Evolutionary conservation across 2,797 vertebrate species (phyloP), one percentile per base, ranked within the genome.

Genomic region (Sebastolobus altivelis): DNA sequence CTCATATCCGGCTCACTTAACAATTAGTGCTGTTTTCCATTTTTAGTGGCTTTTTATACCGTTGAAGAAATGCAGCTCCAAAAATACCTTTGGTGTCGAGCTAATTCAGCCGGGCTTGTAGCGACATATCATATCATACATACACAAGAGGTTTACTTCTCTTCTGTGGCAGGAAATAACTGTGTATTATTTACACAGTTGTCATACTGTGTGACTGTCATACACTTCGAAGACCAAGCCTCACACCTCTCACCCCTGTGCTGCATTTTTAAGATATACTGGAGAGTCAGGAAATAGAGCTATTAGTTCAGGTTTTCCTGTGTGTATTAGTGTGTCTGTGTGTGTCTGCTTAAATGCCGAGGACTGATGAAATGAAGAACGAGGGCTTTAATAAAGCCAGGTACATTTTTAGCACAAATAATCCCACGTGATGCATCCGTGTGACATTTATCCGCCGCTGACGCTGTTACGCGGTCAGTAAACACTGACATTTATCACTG

Each of bases 401-500:
- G 70, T 70, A 31, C 68, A 81, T 88, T 81, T 82, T 81, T 78
- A 84, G 11, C 76, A 66, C 58, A 71, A 72, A 81, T 56, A 83
- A 73, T 80, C 61, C n/a, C 65, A 77, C 29, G 33, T 72, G 55
- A 81, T 29, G 65, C 37, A 10, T 75, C 52, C 4, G 16, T 40
- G 77, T 87, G 88, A 89, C 89, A 92, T 87, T 88, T 86, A 77
- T 79, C 86, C 73, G 25, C 27, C 7, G 27, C 68, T 6, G 49
- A 69, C 22, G 68, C 72, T 4, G 75, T 63, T 69, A 60, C 78
- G 65, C 82, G 75, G 31, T 85, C 89, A 85, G 82, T 80, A 90
- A 87, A 90, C 89, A 88, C 2, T 76, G 88, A 83, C 81, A 86
- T 91, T 89, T 81, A 89, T 88, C 54, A 20, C 82, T 49, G 71